Evolutionary conservation across 2,888 invertebrate genomes (phyloP).

Genomic region (Dascillus cervinus): DNA sequence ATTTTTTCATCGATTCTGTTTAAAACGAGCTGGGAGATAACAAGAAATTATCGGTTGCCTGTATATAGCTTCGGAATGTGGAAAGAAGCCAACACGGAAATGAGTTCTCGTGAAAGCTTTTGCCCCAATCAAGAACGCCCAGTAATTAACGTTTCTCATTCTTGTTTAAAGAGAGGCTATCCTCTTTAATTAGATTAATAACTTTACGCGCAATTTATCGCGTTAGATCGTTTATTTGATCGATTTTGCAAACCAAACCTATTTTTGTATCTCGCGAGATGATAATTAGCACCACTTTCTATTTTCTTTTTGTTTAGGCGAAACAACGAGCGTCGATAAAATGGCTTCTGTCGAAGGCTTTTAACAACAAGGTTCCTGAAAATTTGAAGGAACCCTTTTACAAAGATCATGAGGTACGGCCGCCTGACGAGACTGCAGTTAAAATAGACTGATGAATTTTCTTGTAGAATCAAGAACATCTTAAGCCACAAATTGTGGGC

Average conservation of each 20-base stretch:
- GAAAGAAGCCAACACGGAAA: slow-evolving; percentile 10
- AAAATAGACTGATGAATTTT: slow-evolving; percentile 9
- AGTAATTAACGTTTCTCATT: no score
- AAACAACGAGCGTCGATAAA: slow-evolving; percentile 92
- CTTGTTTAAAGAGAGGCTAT: no score
- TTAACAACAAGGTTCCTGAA: slow-evolving; percentile 88
- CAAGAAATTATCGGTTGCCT: no score
- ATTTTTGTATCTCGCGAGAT: no score
- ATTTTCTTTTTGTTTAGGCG: slow-evolving; percentile 60
- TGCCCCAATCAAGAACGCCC: no score
- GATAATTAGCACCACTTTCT: no score
- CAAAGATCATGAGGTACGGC: slow-evolving; percentile 80
- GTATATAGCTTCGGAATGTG: slow-evolving; percentile 14
- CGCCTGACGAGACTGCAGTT: not conserved
- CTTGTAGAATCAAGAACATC: slow-evolving; percentile 79
- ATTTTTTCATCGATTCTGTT: no score
- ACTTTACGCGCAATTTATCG: no score
- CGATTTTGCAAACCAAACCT: no score
- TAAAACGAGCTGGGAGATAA: no score
- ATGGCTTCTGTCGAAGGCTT: slow-evolving; percentile 94
- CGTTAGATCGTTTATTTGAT: no score
- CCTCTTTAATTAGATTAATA: no score
- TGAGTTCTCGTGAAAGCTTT: slow-evolving; percentile 13
- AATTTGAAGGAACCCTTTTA: slow-evolving; percentile 92
- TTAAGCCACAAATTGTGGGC: slow-evolving; percentile 88